Evolutionary conservation across 2,113 vertebrate genomes (phyloP).

Genomic region (Psophia crepitans): DNA sequence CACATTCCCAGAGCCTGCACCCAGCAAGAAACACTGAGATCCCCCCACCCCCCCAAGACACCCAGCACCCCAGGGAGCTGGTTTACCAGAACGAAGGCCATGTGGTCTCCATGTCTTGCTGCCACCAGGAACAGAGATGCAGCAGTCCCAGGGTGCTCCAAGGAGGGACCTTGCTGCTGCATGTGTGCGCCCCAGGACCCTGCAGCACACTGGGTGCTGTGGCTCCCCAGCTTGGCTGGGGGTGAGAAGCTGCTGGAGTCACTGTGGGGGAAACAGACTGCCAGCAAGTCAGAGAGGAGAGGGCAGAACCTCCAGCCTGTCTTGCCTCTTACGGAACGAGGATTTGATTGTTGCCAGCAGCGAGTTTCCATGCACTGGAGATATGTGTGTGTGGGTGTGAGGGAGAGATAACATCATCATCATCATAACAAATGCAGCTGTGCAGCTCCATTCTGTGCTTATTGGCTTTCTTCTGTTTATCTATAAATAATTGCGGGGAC

Average conservation of each 20-base stretch:
- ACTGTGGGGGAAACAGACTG: not conserved
- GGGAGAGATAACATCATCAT: slow-evolving; percentile 33
- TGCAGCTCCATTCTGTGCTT: slow-evolving; percentile 4
- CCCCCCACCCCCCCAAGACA: not conserved
- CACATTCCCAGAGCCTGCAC: no score
- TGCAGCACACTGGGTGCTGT: accelerated
- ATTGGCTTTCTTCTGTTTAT: slow-evolving; percentile 61
- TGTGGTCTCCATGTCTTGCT: not conserved
- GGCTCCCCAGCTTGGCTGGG: accelerated
- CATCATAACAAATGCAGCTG: slow-evolving; percentile 22
- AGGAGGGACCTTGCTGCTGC: not conserved
- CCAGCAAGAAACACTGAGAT: accelerated
- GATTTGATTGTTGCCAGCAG: not conserved
- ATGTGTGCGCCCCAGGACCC: accelerated
- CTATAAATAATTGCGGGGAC: slow-evolving; percentile 57
- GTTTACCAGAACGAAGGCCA: not conserved
- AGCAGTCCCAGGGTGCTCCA: not conserved
- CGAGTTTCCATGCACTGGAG: not conserved
- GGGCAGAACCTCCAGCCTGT: not conserved
- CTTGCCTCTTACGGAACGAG: not conserved
- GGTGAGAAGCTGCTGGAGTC: not conserved
- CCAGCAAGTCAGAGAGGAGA: not conserved
- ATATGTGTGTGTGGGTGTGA: not conserved
- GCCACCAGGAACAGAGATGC: not conserved
- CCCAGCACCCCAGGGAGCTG: not conserved